phyloP scores from a whole-genome alignment of 2,888 invertebrate genomes.

The Drosophila prostipennis region DNA sequence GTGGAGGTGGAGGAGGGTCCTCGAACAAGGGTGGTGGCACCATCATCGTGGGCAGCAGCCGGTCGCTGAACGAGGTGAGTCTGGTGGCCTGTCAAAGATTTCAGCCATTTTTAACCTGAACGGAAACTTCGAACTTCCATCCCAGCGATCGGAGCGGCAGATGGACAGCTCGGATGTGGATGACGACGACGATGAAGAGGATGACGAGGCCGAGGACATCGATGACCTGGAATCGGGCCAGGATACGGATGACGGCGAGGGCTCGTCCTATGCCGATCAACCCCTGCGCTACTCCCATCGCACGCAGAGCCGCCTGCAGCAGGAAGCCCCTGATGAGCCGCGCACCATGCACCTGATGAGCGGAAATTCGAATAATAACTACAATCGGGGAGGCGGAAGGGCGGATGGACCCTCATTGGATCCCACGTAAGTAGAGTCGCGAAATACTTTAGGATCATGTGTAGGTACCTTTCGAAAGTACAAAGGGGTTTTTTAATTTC shows the following conservation, averaged over 20 bases:
- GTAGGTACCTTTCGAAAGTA: too few relatives aligned
- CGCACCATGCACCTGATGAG: constrained; percentile 80
- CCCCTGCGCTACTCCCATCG: constrained; percentile 81
- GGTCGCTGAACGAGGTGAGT: constrained; percentile 69
- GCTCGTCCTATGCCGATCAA: constrained; percentile 82
- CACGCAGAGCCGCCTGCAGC: constrained; percentile 81
- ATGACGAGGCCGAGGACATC: constrained; percentile 75
- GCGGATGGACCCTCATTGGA: constrained; percentile 80
- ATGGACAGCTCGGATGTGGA: constrained; percentile 74
- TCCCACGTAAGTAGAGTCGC: constrained; percentile 80
- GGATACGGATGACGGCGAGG: constrained; percentile 74
- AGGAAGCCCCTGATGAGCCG: constrained; percentile 82
- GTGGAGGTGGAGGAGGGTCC: constrained; percentile 66
- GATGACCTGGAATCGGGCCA: constrained; percentile 77
- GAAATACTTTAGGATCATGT: too few relatives aligned
- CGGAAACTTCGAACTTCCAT: background rate
- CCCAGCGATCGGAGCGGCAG: constrained; percentile 68
- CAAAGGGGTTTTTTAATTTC: too few relatives aligned
- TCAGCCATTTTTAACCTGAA: background rate
- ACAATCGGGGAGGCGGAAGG: constrained; percentile 51
- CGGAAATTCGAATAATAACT: constrained; percentile 65
- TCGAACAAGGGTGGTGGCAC: constrained; percentile 74
- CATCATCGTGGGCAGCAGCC: constrained; percentile 81
- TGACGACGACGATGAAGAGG: constrained; percentile 73
- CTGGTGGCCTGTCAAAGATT: background rate